A percentile compares a stretch with the other conserved stretches of the same genome.
Conservation (phyloP, 2,888 invertebrate genomes). For the Lissonota sp. region DNA sequence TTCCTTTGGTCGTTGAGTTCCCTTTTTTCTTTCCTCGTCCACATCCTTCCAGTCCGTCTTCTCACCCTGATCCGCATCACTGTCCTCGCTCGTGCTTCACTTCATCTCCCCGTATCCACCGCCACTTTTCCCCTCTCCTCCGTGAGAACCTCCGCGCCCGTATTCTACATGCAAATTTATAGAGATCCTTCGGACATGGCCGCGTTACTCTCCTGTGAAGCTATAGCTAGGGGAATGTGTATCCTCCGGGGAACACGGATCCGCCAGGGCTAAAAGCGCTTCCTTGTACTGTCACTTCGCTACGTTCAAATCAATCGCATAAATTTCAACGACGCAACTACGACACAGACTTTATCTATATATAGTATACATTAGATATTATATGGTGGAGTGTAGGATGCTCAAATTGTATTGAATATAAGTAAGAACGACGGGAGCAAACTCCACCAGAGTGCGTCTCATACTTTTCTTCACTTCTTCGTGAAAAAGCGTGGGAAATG, state of each 20-base stretch:
- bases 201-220: constrained; percentile 70
- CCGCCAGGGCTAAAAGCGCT: constrained; percentile 83
- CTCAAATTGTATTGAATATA: constrained; percentile 35
- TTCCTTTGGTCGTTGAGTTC: constrained; percentile 33
- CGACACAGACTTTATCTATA: constrained; percentile 67
- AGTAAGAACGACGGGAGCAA: constrained; percentile 28
- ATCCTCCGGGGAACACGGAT: constrained; percentile 78
- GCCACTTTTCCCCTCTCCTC: not conserved
- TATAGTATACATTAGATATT: constrained; percentile 36
- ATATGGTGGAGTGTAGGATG: constrained; percentile 14
- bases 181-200: constrained; percentile 83
- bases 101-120: too few species aligned
- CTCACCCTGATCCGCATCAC: constrained; percentile 51
- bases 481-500: not conserved
- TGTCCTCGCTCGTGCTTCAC: constrained; percentile 46
- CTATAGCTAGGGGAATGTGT: constrained; percentile 74
- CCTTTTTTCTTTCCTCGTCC: constrained; percentile 22
- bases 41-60: constrained; percentile 44
- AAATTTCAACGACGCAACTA: constrained; percentile 79
- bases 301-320: constrained; percentile 83
- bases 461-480: constrained; percentile 22
- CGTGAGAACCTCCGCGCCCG: constrained; percentile 78
- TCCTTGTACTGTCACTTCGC: constrained; percentile 84
- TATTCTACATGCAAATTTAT: constrained; percentile 84
- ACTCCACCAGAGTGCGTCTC: constrained; percentile 22